Evolutionary conservation across 2,888 invertebrate species (phyloP), one percentile per base, ranked within the genome.

Genomic region (Tetanocera ferruginea): DNA sequence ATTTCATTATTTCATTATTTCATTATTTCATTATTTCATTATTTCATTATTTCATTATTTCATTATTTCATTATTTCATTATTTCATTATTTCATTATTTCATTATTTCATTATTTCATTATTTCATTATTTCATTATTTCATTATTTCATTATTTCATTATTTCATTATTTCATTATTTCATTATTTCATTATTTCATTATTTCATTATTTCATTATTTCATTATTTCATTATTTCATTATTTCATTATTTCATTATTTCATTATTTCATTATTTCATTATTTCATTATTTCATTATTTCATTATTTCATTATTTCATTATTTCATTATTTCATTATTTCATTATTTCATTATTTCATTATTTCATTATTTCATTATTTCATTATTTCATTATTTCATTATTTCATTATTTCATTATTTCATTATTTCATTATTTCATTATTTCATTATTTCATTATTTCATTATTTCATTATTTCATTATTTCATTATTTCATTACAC

Each of bases 1-100:
- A 69, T 69, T 69, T 69, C 69, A 69, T 49, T 51, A 69, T 69
- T 69, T 69, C 69, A 69, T 69, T 51, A 69, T 69, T 69, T 69
- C 69, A 69, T 69, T 51, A 69, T 69, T 69, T 69, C 69, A 69
- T 69, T 51, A 69, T 69, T 69, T 49, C 49, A 66, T 66, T 66
- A 66, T 66, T 66, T 66, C 66, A 66, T 66, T 66, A 66, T 66
- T 66, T 66, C 66, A 66, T 66, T 66, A 34, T 34, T 31, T 66
- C 66, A 66, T 66, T 66, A 34, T 66, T 66, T 66, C 66, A 66
- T 66, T 66, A 66, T 66, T 66, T 8, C 66, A 66, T 66, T 66
- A 66, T 66, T 66, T 66, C 66, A 31, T 66, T 34, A 66, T 66
- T 66, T 31, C 66, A 66, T 66, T 34, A 66, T 31, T 66, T 66